Conservation (phyloP, 2,797 vertebrate genomes). For the Allobates femoralis region DNA sequence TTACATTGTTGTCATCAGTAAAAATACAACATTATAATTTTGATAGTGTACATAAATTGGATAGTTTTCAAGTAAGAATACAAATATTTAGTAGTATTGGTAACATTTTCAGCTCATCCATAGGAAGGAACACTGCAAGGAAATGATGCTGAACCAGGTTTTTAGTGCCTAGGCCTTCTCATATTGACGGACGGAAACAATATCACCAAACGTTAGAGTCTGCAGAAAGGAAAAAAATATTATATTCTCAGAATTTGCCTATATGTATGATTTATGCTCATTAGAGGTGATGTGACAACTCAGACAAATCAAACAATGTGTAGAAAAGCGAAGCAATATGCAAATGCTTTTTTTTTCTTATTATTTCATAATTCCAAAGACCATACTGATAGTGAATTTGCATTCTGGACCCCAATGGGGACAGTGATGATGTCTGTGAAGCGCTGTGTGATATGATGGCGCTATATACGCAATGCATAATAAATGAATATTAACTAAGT, state of each 20-base stretch:
- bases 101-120: constrained; percentile 69
- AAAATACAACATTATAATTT: constrained; percentile 28
- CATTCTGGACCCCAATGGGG: too few relatives aligned
- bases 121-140: constrained; percentile 38
- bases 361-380: neutral
- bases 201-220: constrained; percentile 88
- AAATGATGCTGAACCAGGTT: constrained; percentile 37
- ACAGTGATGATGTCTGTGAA: too few relatives aligned
- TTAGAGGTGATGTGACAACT: neutral
- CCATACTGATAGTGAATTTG: too few relatives aligned
- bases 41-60: constrained; percentile 39
- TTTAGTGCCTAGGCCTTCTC: constrained; percentile 84
- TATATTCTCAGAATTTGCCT: neutral
- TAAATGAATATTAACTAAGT: too few relatives aligned
- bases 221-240: constrained; percentile 69
- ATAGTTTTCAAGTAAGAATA: constrained; percentile 8
- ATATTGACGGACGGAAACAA: constrained; percentile 89
- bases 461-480: too few relatives aligned
- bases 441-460: too few relatives aligned
- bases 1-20: constrained; percentile 31
- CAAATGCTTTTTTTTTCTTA: neutral
- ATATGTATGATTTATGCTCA: neutral
- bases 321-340: neutral
- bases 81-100: constrained; percentile 17
- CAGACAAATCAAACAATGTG: neutral